Evolutionary conservation across 2,797 vertebrate genomes (phyloP), one percentile per base, ranked within the genome.

Genomic region (Huso huso): DNA sequence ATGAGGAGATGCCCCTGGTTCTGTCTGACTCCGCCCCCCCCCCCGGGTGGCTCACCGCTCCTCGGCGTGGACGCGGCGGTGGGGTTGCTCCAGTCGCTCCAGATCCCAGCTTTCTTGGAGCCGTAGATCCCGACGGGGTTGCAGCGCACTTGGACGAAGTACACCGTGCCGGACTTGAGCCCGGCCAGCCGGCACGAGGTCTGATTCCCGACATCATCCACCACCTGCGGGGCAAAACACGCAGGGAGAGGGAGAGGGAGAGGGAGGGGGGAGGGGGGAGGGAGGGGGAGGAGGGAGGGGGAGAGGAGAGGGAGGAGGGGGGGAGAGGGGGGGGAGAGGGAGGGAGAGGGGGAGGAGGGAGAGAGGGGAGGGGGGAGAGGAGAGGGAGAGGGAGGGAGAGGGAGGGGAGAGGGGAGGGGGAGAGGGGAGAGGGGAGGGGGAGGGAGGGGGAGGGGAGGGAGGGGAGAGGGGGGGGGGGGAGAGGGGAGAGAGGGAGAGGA

Each of bases 61-160:
- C 94, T 93, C 0, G 95, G 96, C 0, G 95, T 98, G 75, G 95
- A 99, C 7, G 96, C 95, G 0, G 95, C 96, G 0, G 94, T 99
- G 8, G 96, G 94, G 72, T 94, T 95, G 76, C 95, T 98, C 96
- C 96, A 99, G 68, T 95, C 94, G 6, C 95, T 99, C 96, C 95
- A 99, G 77, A 99, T 97, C 0, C 95, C 96, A 0, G 95, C 93
- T 71, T 94, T 97, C 71, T 96, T 94, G 69, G 96, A 98, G 53
- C 96, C 96, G 0, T 97, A 96, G 83, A 97, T 97, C 50, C 96
- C 94, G 11, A 96, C 96, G 0, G 96, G 96, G 13, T 98, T 98
- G 61, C 95, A 99, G 53, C 96, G 95, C 58, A 99, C 93, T 85
- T 98, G 95, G 62, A 98, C 95, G 48, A 99, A 99, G 82, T 99